phyloP scores from a whole-genome alignment of 2,888 invertebrate species.

The Cantharis lateralis region DNA sequence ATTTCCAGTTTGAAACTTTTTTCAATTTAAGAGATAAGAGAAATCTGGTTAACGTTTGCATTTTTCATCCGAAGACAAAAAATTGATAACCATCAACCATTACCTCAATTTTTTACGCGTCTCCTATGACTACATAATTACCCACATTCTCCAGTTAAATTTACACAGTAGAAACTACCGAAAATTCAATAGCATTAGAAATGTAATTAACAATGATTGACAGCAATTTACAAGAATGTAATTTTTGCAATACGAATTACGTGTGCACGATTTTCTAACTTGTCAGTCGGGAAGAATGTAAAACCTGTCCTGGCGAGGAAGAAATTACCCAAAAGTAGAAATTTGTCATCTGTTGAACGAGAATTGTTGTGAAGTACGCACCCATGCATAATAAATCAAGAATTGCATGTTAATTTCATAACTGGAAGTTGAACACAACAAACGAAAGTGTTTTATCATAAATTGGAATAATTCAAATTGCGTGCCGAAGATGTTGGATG shows the following conservation, averaged over 20 bases:
- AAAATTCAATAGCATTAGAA: background rate
- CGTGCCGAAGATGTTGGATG: background rate
- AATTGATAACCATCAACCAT: background rate
- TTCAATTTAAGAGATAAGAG: background rate
- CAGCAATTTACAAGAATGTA: background rate
- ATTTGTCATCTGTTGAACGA: constrained; percentile 7
- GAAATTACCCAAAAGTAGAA: constrained; percentile 6
- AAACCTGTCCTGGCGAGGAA: background rate
- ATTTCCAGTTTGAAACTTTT: background rate
- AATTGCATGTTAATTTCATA: constrained; percentile 8
- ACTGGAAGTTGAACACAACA: background rate
- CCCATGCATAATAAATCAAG: background rate
- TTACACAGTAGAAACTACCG: background rate
- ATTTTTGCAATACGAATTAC: background rate
- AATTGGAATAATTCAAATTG: background rate
- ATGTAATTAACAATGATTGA: background rate
- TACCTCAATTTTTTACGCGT: background rate
- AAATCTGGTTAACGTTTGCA: background rate
- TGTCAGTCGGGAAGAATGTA: background rate
- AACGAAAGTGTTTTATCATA: background rate
- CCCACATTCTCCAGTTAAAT: background rate
- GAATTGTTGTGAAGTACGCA: constrained; percentile 3
- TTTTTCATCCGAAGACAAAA: background rate
- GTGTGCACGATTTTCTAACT: background rate
- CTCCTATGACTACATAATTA: background rate